Conservation (phyloP, 1,140 invertebrate genomes). For the Polypedilum vanderplanki region DNA sequence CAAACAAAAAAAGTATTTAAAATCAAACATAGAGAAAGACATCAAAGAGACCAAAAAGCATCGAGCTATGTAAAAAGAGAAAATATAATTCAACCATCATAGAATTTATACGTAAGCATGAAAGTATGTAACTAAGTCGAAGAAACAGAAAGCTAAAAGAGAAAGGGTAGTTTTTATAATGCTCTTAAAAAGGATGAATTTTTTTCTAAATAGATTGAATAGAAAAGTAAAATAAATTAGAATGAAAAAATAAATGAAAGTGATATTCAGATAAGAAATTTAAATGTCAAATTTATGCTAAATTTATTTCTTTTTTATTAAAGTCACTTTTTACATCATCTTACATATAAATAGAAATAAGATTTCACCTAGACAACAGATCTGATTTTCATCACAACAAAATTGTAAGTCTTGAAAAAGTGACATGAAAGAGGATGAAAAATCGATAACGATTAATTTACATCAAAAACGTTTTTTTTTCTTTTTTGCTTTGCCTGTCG, state of each 20-base stretch:
- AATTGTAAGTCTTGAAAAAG: not conserved
- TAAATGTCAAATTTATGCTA: too few relatives aligned
- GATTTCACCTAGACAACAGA: not conserved
- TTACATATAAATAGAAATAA: not conserved
- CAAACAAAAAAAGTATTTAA: not conserved
- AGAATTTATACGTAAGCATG: not conserved
- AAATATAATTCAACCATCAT: not conserved
- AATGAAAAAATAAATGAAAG: not conserved
- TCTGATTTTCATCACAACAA: not conserved
- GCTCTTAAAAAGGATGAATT: not conserved
- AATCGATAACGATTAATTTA: slow-evolving; percentile 27
- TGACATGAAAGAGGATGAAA: slow-evolving; percentile 12
- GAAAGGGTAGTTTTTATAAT: not conserved
- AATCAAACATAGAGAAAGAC: not conserved
- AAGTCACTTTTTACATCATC: not conserved
- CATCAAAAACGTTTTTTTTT: slow-evolving; percentile 23
- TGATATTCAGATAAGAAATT: too few relatives aligned
- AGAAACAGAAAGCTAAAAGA: not conserved
- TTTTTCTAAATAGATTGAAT: not conserved
- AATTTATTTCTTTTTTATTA: too few relatives aligned
- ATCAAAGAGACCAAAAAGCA: not conserved
- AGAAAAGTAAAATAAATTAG: not conserved
- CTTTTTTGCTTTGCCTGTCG: not conserved
- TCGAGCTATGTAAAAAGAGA: not conserved
- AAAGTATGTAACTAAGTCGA: not conserved